Evolutionary conservation across 2,888 invertebrate genomes (phyloP).

Genomic region (Therioaphis trifolii): DNA sequence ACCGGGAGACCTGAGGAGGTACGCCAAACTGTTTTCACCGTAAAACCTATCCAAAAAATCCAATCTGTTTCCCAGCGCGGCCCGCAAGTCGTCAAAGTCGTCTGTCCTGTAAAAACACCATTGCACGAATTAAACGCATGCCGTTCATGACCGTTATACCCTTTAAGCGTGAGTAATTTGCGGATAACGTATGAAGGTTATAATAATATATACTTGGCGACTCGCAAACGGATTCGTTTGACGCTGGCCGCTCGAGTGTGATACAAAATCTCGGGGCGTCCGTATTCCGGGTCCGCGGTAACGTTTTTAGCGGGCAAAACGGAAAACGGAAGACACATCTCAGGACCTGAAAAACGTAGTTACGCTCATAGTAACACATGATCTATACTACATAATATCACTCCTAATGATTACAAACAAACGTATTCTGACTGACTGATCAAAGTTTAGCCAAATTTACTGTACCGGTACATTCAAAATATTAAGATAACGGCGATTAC

Average conservation of each 20-base stretch:
- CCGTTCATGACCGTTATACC: no score
- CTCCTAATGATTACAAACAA: no score
- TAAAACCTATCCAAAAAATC: slow-evolving; percentile 33
- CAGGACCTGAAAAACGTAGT: neutral
- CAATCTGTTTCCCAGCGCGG: neutral
- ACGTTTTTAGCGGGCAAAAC: slow-evolving; percentile 17
- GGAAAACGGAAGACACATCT: neutral
- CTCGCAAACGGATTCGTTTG: neutral
- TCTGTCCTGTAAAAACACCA: neutral
- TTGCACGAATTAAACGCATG: neutral
- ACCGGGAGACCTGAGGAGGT: slow-evolving; percentile 24
- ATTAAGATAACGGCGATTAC: no score
- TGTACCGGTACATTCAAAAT: no score
- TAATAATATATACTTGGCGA: neutral
- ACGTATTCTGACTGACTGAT: no score
- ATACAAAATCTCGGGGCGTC: slow-evolving; percentile 33
- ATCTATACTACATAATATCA: no score
- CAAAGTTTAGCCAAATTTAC: no score
- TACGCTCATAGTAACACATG: no score
- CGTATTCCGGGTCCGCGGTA: neutral
- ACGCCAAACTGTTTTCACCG: slow-evolving; percentile 38
- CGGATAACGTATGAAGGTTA: neutral
- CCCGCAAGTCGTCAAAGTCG: slow-evolving; percentile 29
- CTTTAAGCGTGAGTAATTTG: no score
- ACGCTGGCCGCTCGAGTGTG: neutral